These are phyloP conservation scores for Protonibea diacanthus DNA, from an alignment of 2,797 vertebrate genomes.

Conservation along the genomic window DNA sequence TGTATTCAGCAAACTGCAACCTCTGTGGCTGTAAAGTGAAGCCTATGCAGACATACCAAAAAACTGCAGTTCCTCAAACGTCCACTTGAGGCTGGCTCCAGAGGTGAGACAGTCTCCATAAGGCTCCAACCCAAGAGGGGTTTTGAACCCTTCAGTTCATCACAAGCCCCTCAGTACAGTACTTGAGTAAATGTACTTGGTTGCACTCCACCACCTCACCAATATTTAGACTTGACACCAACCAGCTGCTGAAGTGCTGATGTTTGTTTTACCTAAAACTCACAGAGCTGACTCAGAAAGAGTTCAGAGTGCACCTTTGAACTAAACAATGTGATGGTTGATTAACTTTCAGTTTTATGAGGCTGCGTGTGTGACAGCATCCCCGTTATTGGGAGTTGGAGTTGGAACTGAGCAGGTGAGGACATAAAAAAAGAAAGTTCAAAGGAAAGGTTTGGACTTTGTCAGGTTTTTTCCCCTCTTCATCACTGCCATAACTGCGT, in stretches of 20 bases:
- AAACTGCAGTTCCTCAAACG: no score
- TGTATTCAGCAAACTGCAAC: no score
- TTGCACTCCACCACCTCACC: neutral
- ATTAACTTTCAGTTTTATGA: conserved; percentile 40
- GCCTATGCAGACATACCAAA: no score
- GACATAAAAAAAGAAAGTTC: conserved; percentile 5
- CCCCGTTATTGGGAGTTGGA: conserved; percentile 1
- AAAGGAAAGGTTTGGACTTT: conserved; percentile 21
- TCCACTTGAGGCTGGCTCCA: no score
- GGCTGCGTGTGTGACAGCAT: conserved; percentile 22
- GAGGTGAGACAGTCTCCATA: no score
- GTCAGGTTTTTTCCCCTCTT: conserved; percentile 29
- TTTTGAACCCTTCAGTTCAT: no score
- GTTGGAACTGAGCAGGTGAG: conserved; percentile 42
- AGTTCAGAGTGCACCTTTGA: conserved; percentile 29
- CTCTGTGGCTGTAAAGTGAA: no score
- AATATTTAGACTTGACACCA: neutral
- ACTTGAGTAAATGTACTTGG: neutral
- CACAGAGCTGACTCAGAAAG: conserved; percentile 30
- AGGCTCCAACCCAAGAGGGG: neutral
- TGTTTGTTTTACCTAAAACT: conserved; percentile 15
- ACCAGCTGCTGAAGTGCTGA: conserved; percentile 39
- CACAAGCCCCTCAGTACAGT: neutral
- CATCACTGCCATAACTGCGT: conserved; percentile 14
- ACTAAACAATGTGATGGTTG: conserved; percentile 40